These are phyloP conservation scores for Echinarachnius parma DNA, from an alignment of 53 echinoderm and acorn worm species.

Conservation along the genomic window DNA sequence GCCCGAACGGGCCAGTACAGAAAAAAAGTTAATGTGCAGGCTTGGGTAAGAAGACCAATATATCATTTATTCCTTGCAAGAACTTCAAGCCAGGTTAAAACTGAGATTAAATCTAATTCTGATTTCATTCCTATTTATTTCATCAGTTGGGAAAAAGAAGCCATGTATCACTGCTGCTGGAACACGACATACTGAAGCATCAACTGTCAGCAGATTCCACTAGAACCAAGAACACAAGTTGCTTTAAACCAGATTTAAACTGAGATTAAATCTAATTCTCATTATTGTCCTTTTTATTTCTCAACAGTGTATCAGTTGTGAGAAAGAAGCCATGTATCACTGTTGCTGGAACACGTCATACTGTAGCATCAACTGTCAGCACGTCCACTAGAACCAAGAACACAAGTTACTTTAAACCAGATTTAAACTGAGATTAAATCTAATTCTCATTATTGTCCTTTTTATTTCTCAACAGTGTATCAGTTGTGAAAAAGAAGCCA, in stretches of 20 bases:
- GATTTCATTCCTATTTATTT: constrained; percentile 5
- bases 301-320: constrained; percentile 99
- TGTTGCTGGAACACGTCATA: constrained; percentile 99
- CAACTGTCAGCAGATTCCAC: constrained; percentile 90
- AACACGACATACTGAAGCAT: constrained; percentile 99
- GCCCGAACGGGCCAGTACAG: too few relatives aligned
- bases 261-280: too few relatives aligned
- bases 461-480: too few relatives aligned
- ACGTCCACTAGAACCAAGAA: constrained; percentile 98
- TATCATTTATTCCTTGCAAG: too few relatives aligned
- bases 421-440: too few relatives aligned
- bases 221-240: constrained; percentile 99
- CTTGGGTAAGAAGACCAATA: too few relatives aligned
- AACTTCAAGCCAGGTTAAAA: too few relatives aligned
- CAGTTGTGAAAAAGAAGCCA: constrained; percentile 99
- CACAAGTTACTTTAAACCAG: constrained; percentile 98
- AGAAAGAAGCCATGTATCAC: constrained; percentile 99
- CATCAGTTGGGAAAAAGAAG: constrained; percentile 98
- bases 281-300: constrained; percentile 5
- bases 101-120: too few relatives aligned
- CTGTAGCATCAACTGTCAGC: constrained; percentile 96
- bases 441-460: too few relatives aligned
- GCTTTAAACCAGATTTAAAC: too few relatives aligned
- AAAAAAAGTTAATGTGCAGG: too few relatives aligned
- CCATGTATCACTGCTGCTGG: constrained; percentile 99